Evolutionary conservation across 2,888 invertebrate genomes (phyloP).

Genomic region (Dioctria linearis): DNA sequence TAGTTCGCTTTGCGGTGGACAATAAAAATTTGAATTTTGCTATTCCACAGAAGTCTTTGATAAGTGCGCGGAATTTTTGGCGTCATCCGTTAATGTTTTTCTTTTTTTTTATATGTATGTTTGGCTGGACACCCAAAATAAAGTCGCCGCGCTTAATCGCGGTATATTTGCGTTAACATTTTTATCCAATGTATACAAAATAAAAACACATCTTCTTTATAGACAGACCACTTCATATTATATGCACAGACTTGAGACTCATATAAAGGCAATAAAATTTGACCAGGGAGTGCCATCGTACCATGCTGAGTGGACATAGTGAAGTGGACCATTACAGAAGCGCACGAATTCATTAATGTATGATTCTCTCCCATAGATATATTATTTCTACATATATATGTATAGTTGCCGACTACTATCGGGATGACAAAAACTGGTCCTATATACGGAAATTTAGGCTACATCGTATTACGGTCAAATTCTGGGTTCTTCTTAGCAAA

Average conservation of each 20-base stretch:
- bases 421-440: background rate
- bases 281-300: background rate
- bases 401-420: background rate
- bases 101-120: background rate
- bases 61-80: background rate
- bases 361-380: background rate
- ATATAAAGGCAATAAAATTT: background rate
- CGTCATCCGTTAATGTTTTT: background rate
- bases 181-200: background rate
- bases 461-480: background rate
- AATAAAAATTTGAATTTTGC: conserved; percentile 1
- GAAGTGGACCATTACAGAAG: background rate
- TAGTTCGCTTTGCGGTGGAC: background rate
- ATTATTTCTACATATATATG: background rate
- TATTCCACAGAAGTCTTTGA: background rate
- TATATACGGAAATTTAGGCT: background rate
- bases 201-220: background rate
- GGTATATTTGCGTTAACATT: background rate
- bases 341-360: conserved; percentile 7
- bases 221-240: background rate
- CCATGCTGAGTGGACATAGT: background rate
- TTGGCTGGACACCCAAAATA: background rate
- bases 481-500: background rate
- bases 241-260: background rate
- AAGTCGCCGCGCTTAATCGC: background rate